Percentiles rank a stretch among this genome's conserved stretches.
phyloP scores from a whole-genome alignment of 2,113 vertebrate genomes.

The Barbus barbus region DNA sequence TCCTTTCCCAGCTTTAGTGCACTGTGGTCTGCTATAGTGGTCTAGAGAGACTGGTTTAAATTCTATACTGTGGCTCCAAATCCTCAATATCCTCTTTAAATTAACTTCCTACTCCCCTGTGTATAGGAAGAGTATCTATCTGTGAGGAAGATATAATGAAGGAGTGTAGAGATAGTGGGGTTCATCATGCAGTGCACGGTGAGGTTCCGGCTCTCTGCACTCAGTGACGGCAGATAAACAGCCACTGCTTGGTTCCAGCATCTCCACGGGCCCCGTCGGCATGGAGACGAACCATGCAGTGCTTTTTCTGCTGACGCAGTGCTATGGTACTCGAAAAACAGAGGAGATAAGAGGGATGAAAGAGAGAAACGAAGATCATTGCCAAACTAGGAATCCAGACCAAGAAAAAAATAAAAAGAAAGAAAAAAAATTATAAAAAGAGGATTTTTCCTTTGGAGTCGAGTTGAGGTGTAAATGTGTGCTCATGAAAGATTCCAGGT shows the following conservation, averaged over 20 bases:
- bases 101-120: background rate
- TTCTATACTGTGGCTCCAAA: slow-evolving; percentile 10
- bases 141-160: slow-evolving; percentile 35
- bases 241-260: background rate
- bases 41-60: background rate
- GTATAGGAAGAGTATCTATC: background rate
- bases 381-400: background rate
- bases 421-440: background rate
- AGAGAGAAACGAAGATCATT: background rate
- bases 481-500: background rate
- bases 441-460: background rate
- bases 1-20: background rate
- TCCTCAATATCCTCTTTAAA: slow-evolving; percentile 30
- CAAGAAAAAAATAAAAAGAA: background rate
- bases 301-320: slow-evolving; percentile 40
- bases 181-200: slow-evolving; percentile 5
- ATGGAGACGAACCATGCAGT: slow-evolving; percentile 38
- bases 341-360: slow-evolving; percentile 11
- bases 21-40: background rate
- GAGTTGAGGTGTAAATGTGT: background rate
- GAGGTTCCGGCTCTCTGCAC: slow-evolving; percentile 16
- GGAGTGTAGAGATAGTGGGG: background rate
- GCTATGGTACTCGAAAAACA: background rate
- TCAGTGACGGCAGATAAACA: slow-evolving; percentile 33
- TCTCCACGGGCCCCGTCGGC: slow-evolving; percentile 25